Conservation (phyloP, 1,140 invertebrate genomes). For the Schmidtea mediterranea region DNA sequence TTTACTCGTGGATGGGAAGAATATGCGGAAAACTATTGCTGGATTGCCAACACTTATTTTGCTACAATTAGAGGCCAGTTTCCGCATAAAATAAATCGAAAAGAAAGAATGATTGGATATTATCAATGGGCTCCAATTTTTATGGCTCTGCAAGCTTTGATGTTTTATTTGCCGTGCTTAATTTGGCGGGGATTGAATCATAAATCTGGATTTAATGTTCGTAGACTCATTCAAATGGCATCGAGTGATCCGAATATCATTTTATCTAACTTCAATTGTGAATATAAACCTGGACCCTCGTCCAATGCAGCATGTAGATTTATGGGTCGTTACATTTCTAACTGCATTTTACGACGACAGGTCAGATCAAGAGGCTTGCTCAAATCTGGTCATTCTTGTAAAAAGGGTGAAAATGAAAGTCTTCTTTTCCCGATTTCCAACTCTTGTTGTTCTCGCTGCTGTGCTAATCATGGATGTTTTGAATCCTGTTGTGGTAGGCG, state of each 20-base stretch:
- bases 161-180: constrained; percentile 11
- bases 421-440: no score
- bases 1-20: constrained; percentile 10
- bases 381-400: no score
- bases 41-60: constrained; percentile 5
- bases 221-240: constrained; percentile 6
- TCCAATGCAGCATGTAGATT: no score
- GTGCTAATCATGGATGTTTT: not conserved
- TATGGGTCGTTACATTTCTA: no score
- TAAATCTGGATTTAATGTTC: constrained; percentile 5
- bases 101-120: not conserved
- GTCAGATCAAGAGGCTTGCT: no score
- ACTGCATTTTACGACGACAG: no score
- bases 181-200: not conserved
- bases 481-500: constrained; percentile 13
- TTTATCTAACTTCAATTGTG: no score
- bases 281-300: no score
- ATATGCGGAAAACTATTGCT: constrained; percentile 9
- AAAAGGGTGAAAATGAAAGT: no score
- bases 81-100: not conserved
- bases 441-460: no score
- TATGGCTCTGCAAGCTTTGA: not conserved
- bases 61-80: not conserved
- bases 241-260: not conserved
- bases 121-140: constrained; percentile 4